Conservation (phyloP, 2,113 vertebrate genomes). For the Callocephalon fimbriatum region DNA sequence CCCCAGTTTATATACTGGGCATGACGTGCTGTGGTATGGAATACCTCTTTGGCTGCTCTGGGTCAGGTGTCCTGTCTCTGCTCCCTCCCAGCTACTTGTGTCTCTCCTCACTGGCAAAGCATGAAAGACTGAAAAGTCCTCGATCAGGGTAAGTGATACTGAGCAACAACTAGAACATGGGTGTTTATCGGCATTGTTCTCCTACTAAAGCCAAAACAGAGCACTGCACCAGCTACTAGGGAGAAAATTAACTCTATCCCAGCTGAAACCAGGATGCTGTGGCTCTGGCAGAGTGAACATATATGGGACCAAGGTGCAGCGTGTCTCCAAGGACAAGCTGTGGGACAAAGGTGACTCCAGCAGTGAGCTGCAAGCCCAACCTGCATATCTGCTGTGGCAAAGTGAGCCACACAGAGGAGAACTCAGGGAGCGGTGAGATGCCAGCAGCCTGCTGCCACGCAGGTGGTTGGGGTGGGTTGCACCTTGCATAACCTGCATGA, state of each 20-base stretch:
- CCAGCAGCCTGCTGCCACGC: background rate
- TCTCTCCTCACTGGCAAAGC: background rate
- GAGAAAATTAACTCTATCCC: background rate
- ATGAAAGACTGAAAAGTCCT: background rate
- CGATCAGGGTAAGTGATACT: background rate
- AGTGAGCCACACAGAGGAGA: background rate
- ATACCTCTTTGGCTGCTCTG: background rate
- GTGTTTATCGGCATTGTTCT: background rate
- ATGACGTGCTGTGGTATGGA: background rate
- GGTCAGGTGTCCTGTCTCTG: background rate
- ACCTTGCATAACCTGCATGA: rapidly evolving
- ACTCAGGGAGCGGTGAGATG: background rate
- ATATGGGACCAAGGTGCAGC: background rate
- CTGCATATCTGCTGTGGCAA: rapidly evolving
- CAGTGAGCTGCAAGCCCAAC: background rate
- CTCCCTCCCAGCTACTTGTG: background rate
- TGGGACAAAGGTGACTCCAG: background rate
- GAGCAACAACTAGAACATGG: background rate
- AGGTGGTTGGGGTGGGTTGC: background rate
- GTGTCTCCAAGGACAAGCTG: background rate
- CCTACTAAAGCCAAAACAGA: background rate
- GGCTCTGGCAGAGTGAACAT: background rate
- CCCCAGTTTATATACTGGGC: background rate
- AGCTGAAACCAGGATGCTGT: background rate
- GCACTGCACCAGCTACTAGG: background rate